These are phyloP conservation scores for Eulacestoma nigropectus DNA, from an alignment of 2,113 vertebrate species.

Conservation along the genomic window DNA sequence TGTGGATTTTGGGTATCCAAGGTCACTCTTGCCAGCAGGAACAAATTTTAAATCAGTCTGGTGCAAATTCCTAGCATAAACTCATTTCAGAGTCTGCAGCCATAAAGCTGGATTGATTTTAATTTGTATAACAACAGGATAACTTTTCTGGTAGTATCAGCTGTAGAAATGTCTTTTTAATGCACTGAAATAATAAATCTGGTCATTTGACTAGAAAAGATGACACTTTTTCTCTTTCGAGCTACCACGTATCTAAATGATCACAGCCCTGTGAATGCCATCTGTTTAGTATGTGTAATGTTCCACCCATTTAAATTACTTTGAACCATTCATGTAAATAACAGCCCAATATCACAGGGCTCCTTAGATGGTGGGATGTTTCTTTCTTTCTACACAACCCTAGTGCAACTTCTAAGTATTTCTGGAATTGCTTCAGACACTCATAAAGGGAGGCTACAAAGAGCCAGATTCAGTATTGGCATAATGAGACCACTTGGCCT, in stretches of 20 bases:
- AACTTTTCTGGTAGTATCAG: background rate
- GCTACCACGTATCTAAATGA: background rate
- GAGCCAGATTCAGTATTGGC: background rate
- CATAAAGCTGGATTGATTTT: background rate
- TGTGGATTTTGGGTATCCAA: background rate
- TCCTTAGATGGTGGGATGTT: background rate
- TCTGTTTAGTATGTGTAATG: background rate
- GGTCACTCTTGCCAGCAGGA: background rate
- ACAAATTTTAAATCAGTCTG: background rate
- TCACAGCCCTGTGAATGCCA: background rate
- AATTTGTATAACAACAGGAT: background rate
- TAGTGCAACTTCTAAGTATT: background rate
- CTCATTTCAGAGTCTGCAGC: background rate
- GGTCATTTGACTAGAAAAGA: background rate
- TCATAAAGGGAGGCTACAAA: background rate
- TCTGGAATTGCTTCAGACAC: conserved; percentile 13
- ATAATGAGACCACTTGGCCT: conserved; percentile 14
- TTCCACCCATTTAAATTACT: background rate
- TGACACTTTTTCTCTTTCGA: background rate
- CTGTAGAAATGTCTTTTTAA: background rate
- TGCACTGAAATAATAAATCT: background rate
- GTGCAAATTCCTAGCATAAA: background rate
- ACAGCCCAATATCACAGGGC: background rate
- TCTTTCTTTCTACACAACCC: background rate
- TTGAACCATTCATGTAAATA: background rate